Percentiles rank a stretch among this genome's conserved stretches.
phyloP scores from a whole-genome alignment of 2,113 vertebrate species.

The Dunckerocampus dactyliophorus region DNA sequence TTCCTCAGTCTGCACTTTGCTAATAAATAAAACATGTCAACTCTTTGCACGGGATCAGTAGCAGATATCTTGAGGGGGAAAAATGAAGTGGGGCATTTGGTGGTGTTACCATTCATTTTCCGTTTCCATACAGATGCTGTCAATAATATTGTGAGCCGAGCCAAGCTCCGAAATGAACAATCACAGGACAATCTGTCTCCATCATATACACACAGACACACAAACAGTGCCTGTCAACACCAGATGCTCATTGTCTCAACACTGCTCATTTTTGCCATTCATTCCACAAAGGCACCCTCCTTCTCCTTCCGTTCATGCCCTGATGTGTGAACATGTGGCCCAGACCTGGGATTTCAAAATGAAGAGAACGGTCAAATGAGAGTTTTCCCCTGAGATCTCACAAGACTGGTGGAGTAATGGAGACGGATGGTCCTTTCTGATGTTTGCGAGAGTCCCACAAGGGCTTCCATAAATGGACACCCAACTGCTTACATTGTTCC shows the following conservation, averaged over 20 bases:
- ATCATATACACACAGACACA: conserved; percentile 31
- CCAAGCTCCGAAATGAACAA: conserved; percentile 64
- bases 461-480: conserved; percentile 15
- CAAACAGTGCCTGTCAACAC: conserved; percentile 51
- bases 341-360: conserved; percentile 1
- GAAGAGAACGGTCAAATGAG: not conserved
- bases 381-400: not conserved
- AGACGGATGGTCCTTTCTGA: conserved; percentile 22
- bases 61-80: conserved; percentile 30
- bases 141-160: conserved; percentile 60
- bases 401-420: conserved; percentile 18
- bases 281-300: conserved; percentile 34
- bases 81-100: conserved; percentile 52
- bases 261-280: conserved; percentile 56
- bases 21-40: conserved; percentile 27
- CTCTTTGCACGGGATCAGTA: conserved; percentile 16
- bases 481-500: not conserved
- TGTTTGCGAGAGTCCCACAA: not conserved
- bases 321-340: conserved; percentile 24
- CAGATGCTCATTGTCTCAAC: conserved; percentile 70
- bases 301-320: conserved; percentile 12
- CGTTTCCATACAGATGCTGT: conserved; percentile 60
- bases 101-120: conserved; percentile 53
- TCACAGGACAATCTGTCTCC: conserved; percentile 70
- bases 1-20: not conserved